Evolutionary conservation across 2,888 invertebrate genomes (phyloP), one percentile per base, ranked within the genome.

Genomic region (Andrena haemorrhoa): DNA sequence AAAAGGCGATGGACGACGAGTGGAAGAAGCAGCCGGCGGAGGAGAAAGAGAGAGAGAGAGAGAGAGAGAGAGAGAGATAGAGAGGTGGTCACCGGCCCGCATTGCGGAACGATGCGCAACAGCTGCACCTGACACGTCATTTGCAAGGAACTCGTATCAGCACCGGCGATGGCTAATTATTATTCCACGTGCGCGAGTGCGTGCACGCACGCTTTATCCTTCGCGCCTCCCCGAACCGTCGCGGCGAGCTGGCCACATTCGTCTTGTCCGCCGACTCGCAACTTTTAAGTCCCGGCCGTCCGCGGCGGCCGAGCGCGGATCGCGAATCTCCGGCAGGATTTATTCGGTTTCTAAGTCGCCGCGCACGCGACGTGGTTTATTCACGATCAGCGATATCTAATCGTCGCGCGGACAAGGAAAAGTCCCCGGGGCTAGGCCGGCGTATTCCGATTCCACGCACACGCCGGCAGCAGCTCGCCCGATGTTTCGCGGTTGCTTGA

Each of bases 91-190:
- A 88, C 83, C 86, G 83, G 88, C 91, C 91, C 90, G 91, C 92
- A 92, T 92, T 90, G 90, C 91, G 91, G 88, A 92, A 91, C 90
- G 91, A 88, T 86, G 86, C 87, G 91, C 91, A 90, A 92, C 92
- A 93, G 93, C 92, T 93, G 93, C 92, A 90, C 88, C 89, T 88
- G 89, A 89, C 92, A 88, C 91, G 92, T 92, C 92, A 92, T 91
- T 92, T 90, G 90, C 89, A 88, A 89, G 89, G 91, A 92, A 92
- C 88, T 89, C 91, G 90, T 90, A 92, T 92, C 91, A 90, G 87
- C 90, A 88, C 88, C 85, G 86, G 82, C 87, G 88, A 88, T 79
- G 82, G 75, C 90, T 92, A 91, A 92, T 92, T 91, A 91, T 91
- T 91, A 92, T 92, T 92, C 92, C 88, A 87, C 86, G 88, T 86